Evolutionary conservation across 2,113 vertebrate genomes (phyloP), one percentile per base, ranked within the genome.

Genomic region (Otus sunia): DNA sequence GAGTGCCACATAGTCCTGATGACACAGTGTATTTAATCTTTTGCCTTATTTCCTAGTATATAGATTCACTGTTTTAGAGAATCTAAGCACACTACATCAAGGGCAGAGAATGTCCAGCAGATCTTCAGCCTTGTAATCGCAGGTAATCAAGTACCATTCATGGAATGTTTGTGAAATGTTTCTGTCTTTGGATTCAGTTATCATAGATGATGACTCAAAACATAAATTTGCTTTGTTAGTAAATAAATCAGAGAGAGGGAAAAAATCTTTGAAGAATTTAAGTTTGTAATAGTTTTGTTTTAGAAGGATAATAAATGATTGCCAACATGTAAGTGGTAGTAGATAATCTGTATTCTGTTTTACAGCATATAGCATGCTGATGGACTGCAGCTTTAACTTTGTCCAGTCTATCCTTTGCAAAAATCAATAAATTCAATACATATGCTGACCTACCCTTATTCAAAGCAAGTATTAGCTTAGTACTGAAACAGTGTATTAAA

Each of bases 401-500:
- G 47, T 34, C n/a, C 56, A 68, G 56, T 77, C 21, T 39, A 59
- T 45, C 43, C 21, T 64, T 43, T 5, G 13, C 29, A 82, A 92
- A 93, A 91, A 80, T 67, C 73, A 82, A 37, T 78, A 63, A n/a
- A 89, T 58, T 74, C 77, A 86, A 79, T 63, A 72, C 12, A 60
- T 43, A 52, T 20, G 9, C 41, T 87, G 81, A 91, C 18, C 52
- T 39, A 72, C 18, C 32, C n/a, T 81, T 81, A 49, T 22, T 84
- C n/a, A 58, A 49, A 87, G 37, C 21, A 73, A 62, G 14, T 49
- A 39, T 76, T 66, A 92, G 26, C 74, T 91, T 56, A 71, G 47
- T 63, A 32, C 15, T 91, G 43, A 52, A 89, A 39, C 26, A 86
- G 15, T 0, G 0, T 20, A 77, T 41, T 75, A 80, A 92, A 92